These are phyloP conservation scores for Acipenser oxyrinchus DNA, from an alignment of 2,797 vertebrate species.

Conservation along the genomic window DNA sequence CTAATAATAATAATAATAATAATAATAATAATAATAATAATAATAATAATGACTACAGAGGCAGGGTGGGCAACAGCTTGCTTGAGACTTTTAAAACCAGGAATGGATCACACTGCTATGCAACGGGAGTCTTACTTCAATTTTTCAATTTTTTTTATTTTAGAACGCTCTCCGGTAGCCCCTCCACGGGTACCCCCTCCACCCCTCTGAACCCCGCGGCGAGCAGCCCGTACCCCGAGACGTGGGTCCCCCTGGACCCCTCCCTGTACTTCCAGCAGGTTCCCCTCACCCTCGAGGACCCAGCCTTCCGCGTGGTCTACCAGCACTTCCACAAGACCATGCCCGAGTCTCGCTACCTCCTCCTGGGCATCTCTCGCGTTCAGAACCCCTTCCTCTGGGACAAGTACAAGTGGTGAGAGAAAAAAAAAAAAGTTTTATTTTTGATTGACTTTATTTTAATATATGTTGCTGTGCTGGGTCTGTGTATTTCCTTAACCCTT, in stretches of 20 bases:
- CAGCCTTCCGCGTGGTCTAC: conserved; percentile 11
- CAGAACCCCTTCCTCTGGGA: conserved; percentile 30
- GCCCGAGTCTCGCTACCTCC: conserved; percentile 15
- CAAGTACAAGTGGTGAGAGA: conserved; percentile 10
- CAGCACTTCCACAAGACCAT: conserved; percentile 23
- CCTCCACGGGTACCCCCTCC: not conserved
- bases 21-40: too few species aligned
- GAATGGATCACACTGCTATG: too few species aligned
- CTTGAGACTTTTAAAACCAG: too few species aligned
- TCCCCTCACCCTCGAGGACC: not conserved
- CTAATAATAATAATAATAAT: too few species aligned
- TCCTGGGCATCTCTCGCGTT: conserved; percentile 16
- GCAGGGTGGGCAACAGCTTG: too few species aligned
- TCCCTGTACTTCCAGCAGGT: not conserved
- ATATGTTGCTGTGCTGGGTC: too few species aligned
- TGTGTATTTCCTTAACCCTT: too few species aligned
- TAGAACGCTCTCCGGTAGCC: not conserved
- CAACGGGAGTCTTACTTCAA: too few species aligned
- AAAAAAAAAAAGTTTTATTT: too few species aligned
- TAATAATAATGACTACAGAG: too few species aligned
- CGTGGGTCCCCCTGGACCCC: conserved; percentile 6
- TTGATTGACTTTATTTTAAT: too few species aligned
- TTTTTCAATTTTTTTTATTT: not conserved
- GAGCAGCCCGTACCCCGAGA: conserved; percentile 8
- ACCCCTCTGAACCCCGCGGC: too few species aligned